phyloP scores from a whole-genome alignment of 2,888 invertebrate genomes.

The Sarcophaga rosellei region DNA sequence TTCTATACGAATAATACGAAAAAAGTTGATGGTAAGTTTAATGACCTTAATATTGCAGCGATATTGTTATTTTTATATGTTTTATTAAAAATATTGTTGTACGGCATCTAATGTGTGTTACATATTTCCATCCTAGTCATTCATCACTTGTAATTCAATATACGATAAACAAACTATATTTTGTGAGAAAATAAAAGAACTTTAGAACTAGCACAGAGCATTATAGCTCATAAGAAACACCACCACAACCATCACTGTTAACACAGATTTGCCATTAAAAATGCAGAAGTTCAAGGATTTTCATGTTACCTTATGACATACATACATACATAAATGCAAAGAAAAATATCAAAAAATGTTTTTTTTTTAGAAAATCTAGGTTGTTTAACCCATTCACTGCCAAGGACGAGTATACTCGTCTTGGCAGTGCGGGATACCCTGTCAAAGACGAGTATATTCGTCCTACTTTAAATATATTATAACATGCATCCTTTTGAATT shows the following conservation, averaged over 20 bases:
- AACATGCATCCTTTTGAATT: no score
- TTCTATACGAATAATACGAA: slow-evolving; percentile 74
- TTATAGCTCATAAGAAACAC: background rate
- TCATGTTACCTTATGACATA: background rate
- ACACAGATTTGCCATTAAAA: background rate
- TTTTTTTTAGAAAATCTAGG: no score
- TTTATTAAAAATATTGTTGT: background rate
- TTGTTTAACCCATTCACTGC: no score
- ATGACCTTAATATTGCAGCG: slow-evolving; percentile 37
- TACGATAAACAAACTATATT: background rate
- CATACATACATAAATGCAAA: no score
- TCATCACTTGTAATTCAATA: no score
- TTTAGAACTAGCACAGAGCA: background rate
- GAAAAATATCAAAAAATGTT: no score
- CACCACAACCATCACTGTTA: background rate
- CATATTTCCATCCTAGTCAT: no score
- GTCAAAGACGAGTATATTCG: no score
- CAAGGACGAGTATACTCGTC: no score
- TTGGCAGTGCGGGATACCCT: no score
- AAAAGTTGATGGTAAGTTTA: slow-evolving; percentile 74
- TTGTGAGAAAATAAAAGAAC: background rate
- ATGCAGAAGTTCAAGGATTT: background rate
- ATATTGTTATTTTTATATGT: background rate
- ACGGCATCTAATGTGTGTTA: no score
- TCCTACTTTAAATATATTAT: no score